These are phyloP conservation scores for Camptogramma bilineatum DNA, from an alignment of 2,888 invertebrate genomes.

Conservation along the genomic window DNA sequence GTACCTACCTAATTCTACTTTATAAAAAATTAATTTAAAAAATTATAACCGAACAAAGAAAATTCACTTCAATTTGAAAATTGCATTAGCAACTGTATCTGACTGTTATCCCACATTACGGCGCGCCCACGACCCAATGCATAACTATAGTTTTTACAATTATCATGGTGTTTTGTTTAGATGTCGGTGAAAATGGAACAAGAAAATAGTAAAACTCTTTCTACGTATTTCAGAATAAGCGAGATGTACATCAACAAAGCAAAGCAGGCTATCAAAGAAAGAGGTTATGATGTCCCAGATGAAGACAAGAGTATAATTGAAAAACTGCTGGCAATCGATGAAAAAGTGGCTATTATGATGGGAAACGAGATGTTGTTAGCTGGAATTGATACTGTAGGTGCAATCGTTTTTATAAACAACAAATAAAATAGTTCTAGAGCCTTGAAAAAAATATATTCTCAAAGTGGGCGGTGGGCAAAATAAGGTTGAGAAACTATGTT, in stretches of 20 bases:
- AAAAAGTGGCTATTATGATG: constrained; percentile 87
- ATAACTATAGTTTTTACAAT: too few relatives aligned
- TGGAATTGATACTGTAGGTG: constrained; percentile 89
- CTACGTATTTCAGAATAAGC: constrained; percentile 62
- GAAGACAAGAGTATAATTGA: constrained; percentile 87
- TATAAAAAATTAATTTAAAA: too few relatives aligned
- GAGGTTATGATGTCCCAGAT: constrained; percentile 67
- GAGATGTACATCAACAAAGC: constrained; percentile 65
- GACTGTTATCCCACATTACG: too few relatives aligned
- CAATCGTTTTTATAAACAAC: background rate
- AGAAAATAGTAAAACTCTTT: background rate
- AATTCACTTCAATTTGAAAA: too few relatives aligned
- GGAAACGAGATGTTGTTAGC: constrained; percentile 89
- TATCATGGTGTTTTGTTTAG: too few relatives aligned
- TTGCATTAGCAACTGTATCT: too few relatives aligned
- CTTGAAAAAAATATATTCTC: too few relatives aligned
- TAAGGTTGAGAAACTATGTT: too few relatives aligned
- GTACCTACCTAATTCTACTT: too few relatives aligned
- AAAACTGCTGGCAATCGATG: constrained; percentile 86
- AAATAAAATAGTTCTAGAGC: background rate
- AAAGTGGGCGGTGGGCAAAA: too few relatives aligned
- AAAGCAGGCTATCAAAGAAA: constrained; percentile 58
- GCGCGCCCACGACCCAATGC: too few relatives aligned
- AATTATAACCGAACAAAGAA: too few relatives aligned
- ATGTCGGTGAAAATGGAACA: background rate